These are phyloP conservation scores for Megaustenia siamemsis DNA, from an alignment of 2,888 invertebrate genomes.

Conservation along the genomic window DNA sequence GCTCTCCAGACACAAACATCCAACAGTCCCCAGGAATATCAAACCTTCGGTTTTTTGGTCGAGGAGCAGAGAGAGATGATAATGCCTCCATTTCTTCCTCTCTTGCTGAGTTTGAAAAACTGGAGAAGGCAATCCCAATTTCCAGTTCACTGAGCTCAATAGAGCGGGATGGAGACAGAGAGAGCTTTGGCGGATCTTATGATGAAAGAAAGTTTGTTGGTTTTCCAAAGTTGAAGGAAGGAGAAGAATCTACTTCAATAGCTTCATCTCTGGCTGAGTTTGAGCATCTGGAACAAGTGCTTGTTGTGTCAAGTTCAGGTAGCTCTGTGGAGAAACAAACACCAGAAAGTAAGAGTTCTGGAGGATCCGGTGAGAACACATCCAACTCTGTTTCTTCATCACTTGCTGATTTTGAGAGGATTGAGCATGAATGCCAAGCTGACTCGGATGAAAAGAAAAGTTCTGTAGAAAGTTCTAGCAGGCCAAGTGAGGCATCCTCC, in stretches of 20 bases:
- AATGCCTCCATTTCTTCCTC: conserved; percentile 92
- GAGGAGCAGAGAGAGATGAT: conserved; percentile 93
- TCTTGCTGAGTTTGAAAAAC: conserved; percentile 94
- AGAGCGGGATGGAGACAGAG: conserved; percentile 79
- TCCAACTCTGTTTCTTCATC: conserved; percentile 81
- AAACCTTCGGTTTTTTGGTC: conserved; percentile 86
- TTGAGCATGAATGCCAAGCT: conserved; percentile 86
- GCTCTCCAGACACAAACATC: conserved; percentile 87
- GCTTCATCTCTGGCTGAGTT: conserved; percentile 94
- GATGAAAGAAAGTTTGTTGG: conserved; percentile 65
- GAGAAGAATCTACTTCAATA: conserved; percentile 90
- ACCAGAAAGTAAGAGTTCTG: conserved; percentile 73
- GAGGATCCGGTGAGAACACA: conserved; percentile 53
- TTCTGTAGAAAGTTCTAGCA: conserved; percentile 78
- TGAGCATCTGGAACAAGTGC: conserved; percentile 92
- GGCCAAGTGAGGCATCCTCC: conserved; percentile 75
- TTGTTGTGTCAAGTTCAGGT: conserved; percentile 79
- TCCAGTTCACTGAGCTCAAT: conserved; percentile 85
- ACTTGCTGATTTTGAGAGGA: conserved; percentile 93
- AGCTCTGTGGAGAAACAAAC: conserved; percentile 80
- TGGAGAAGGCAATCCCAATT: conserved; percentile 88
- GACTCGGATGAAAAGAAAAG: conserved; percentile 67
- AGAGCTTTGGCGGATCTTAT: conserved; percentile 71
- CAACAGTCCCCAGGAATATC: conserved; percentile 84
- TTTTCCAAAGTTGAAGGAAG: conserved; percentile 41